A percentile compares a stretch with the other conserved stretches of the same genome.
phyloP scores from a whole-genome alignment of 2,797 vertebrate genomes.

The Rachycentron canadum region DNA sequence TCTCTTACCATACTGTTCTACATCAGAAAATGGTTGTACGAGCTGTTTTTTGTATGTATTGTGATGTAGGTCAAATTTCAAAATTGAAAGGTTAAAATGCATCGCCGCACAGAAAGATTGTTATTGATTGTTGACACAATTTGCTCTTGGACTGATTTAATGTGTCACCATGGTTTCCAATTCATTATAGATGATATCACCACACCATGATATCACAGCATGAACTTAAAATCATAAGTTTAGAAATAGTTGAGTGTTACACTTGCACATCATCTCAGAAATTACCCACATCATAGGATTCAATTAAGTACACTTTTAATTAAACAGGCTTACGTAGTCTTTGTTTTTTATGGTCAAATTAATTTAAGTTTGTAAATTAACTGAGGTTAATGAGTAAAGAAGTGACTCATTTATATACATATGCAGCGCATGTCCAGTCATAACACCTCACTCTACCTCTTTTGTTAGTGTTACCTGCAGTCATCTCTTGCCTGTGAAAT shows the following conservation, averaged over 20 bases:
- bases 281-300: not conserved
- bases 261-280: not conserved
- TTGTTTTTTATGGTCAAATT: not conserved
- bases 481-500: not conserved
- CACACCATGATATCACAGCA: not conserved
- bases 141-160: conserved; percentile 1
- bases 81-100: not conserved
- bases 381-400: not conserved
- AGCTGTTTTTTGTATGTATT: not conserved
- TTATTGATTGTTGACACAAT: too few relatives aligned
- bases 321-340: not conserved
- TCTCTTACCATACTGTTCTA: not conserved
- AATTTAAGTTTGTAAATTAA: not conserved
- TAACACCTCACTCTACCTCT: conserved; percentile 4
- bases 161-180: not conserved
- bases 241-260: not conserved
- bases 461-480: not conserved
- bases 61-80: too few relatives aligned
- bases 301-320: too few relatives aligned
- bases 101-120: not conserved
- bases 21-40: not conserved
- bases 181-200: too few relatives aligned
- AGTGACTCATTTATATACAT: not conserved
- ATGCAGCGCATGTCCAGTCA: not conserved
- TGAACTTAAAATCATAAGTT: not conserved